Evolutionary conservation across 2,113 vertebrate species (phyloP), one percentile per base, ranked within the genome.

Genomic region (Panthera uncia): DNA sequence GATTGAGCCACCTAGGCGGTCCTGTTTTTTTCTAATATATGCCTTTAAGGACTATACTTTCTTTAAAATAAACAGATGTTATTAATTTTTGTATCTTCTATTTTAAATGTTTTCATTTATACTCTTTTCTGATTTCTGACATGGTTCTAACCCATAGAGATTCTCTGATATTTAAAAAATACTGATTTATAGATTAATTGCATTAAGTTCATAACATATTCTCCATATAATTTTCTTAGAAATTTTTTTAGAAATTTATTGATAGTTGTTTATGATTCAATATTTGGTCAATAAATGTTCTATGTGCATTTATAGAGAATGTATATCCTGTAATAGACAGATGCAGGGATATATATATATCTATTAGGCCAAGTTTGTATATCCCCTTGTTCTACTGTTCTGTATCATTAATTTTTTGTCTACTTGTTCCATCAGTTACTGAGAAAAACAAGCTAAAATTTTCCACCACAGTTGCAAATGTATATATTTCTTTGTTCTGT

Each of bases 161-260:
- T 80, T 81, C 95, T 85, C 21, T 81, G 10, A 69, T 94, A 29
- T 76, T 89, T 81, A 69, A 74, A 55, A 81, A 94, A 36, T 80
- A 63, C 4, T 61, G 52, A 85, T 91, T 68, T 69, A 19, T 55
- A 89, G 81, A 89, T 89, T 41, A 76, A 41, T 79, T 89, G 1
- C 10, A 12, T 81, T 85, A 6, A 36, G 9, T 78, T 69, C 23
- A 65, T 94, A 81, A 94, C 16, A 36, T 21, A 85, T 96, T 82
- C 10, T 12, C 16, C 27, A 7, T 83, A 41, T 69, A 61, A 25
- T 55, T 89, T 95, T 85, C 27, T 79, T 69, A 68, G n/a, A 89
- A 66, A 27, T 45, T 83, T 96, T 83, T 31, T 85, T 73, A 65
- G 36, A 93, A 78, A 91, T 52, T 45, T 90, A 2, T 36, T 90